Percentiles rank a stretch among this genome's conserved stretches.
phyloP scores from a whole-genome alignment of 2,797 vertebrate genomes.

The Pogoniulus pusillus region DNA sequence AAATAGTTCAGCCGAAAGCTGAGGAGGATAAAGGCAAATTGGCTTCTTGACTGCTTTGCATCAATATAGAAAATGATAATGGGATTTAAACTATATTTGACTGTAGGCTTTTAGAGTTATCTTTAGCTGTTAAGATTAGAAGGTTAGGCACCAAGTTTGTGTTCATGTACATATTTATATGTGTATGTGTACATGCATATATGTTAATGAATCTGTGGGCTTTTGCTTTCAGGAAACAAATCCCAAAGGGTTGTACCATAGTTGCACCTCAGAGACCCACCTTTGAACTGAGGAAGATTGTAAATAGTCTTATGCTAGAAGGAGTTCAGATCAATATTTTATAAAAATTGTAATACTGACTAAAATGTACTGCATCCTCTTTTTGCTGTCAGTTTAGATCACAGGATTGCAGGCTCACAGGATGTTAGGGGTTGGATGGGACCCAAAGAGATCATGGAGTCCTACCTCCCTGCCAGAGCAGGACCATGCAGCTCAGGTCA shows the following conservation, averaged over 20 bases:
- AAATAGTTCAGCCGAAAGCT: background rate
- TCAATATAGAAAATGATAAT: background rate
- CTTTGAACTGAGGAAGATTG: background rate
- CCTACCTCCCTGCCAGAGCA: no score
- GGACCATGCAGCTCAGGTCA: no score
- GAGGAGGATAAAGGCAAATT: background rate
- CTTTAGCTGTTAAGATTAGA: background rate
- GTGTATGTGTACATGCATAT: background rate
- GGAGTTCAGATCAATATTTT: background rate
- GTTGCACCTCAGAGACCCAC: background rate
- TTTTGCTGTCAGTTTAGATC: background rate
- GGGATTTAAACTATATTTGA: background rate
- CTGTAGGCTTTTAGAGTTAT: background rate
- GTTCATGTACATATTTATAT: background rate
- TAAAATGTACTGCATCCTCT: background rate
- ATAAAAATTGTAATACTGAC: background rate
- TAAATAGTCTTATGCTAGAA: background rate
- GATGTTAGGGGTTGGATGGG: no score
- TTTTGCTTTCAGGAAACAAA: background rate
- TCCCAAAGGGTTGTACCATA: rapidly evolving
- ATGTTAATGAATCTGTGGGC: background rate
- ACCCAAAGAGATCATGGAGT: no score
- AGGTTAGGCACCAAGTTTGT: background rate
- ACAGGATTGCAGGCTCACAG: no score
- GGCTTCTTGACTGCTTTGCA: background rate